These are phyloP conservation scores for Thera britannica DNA, from an alignment of 2,888 invertebrate genomes.

Conservation along the genomic window DNA sequence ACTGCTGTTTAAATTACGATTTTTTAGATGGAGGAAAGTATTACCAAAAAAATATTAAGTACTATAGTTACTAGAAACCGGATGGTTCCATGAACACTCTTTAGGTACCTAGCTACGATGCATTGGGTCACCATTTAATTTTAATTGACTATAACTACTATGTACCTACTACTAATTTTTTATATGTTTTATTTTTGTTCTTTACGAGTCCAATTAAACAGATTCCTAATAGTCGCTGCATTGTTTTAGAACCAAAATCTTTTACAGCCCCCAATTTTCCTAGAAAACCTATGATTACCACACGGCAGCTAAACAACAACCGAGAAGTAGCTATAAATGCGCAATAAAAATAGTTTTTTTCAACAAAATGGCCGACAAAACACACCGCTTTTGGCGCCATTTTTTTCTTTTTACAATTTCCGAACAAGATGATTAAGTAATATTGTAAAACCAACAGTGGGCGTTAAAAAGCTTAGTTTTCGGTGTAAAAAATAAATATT, in stretches of 20 bases:
- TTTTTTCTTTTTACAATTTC: conserved; percentile 60
- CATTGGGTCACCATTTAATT: too few species aligned
- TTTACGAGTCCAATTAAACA: conserved; percentile 9
- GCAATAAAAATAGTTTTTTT: conserved; percentile 56
- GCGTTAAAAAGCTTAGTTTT: conserved; percentile 65
- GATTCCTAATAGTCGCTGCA: background rate
- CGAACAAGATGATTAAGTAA: conserved; percentile 67
- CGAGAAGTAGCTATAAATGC: conserved; percentile 53
- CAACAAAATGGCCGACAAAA: conserved; percentile 50
- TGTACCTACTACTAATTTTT: too few species aligned
- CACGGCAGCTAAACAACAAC: conserved; percentile 51
- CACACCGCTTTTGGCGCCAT: conserved; percentile 60
- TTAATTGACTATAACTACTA: too few species aligned
- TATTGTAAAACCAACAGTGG: conserved; percentile 78
- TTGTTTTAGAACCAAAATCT: conserved; percentile 19
- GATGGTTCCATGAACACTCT: too few species aligned
- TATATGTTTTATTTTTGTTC: background rate
- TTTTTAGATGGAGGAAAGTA: too few species aligned
- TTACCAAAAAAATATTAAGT: too few species aligned
- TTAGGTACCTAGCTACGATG: too few species aligned
- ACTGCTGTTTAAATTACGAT: too few species aligned
- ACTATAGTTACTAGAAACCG: too few species aligned
- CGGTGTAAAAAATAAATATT: conserved; percentile 43
- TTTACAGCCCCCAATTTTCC: conserved; percentile 43
- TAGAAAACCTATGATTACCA: conserved; percentile 53